Base-by-base conservation (phyloP, 2,888 invertebrate genomes). In the Sceliomorpha sp. region DNA sequence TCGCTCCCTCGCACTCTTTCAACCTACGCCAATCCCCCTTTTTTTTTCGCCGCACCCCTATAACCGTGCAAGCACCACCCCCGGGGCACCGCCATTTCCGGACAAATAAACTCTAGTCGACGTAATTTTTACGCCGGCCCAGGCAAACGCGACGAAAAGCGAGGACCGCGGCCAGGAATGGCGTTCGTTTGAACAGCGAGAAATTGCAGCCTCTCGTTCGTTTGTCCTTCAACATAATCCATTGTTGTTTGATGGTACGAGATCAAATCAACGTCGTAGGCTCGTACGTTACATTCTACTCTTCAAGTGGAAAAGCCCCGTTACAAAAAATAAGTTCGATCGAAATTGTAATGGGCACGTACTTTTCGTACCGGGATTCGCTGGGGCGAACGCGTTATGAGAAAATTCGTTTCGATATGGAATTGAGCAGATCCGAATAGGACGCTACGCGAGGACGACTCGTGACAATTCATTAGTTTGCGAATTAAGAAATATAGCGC, bases 51-150 rank as follows among this genome's bases (percentile, higher is more conserved):
- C 73, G 77, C 79, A 79, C 79, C 82, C 81, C 84, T 81, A 85
- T 83, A 81, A 82, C 81, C 79, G 79, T 81, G 79, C 84, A 82
- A 82, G 84, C 83, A 80, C 84, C 84, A 81, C 82, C 85, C 82
- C 81, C 78, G 81, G 85, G 84, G 85, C 85, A 86, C 84, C 85
- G 83, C 86, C 87, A 86, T 87, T 88, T 88, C 86, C 84, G 87
- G 85, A 85, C 87, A 88, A 87, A 88, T 87, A 87, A 87, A 88
- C 87, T 86, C 89, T 93, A 93, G 88, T 93, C 93, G 71, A 92
- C 92, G 80, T 93, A 92, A 88, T 93, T 93, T 88, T 93, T 92
- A 74, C 92, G 92, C 90, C 88, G 92, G 91, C 92, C 92, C 92
- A 36, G 91, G 91, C 80, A 76, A 82, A 79, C 77, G 80, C 84